Evolutionary conservation across 2,888 invertebrate species (phyloP).

Genomic region (Cinara cedri): DNA sequence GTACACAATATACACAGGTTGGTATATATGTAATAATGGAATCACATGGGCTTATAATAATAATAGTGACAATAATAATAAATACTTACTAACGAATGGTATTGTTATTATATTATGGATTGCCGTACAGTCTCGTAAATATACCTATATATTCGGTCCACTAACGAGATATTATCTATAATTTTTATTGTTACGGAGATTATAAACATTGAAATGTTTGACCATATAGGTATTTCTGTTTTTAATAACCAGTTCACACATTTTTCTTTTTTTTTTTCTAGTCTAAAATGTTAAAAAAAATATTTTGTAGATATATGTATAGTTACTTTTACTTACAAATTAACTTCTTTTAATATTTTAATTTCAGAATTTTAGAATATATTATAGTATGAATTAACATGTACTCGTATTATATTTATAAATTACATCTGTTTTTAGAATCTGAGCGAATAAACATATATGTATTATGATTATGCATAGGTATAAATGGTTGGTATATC

Average conservation of each 20-base stretch:
- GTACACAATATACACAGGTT: too few species aligned
- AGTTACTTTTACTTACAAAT: not conserved
- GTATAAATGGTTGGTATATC: too few species aligned
- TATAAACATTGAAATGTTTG: constrained; percentile 7
- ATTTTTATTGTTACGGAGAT: constrained; percentile 6
- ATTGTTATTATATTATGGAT: constrained; percentile 26
- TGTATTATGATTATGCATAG: not conserved
- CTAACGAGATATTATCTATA: constrained; percentile 45
- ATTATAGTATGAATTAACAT: too few species aligned
- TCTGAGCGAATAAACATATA: not conserved
- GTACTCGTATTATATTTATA: not conserved
- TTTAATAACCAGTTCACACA: not conserved
- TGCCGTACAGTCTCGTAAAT: not conserved
- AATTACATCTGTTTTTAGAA: not conserved
- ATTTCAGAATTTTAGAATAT: too few species aligned
- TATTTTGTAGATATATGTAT: not conserved
- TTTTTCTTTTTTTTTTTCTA: not conserved
- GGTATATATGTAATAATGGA: constrained; percentile 18
- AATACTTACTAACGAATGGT: constrained; percentile 36
- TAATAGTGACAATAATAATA: too few species aligned
- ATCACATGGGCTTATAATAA: constrained; percentile 21
- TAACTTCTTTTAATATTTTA: not conserved
- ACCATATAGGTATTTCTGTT: not conserved
- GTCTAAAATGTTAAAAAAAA: not conserved
- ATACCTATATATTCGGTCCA: constrained; percentile 3